phyloP scores from a whole-genome alignment of 2,888 invertebrate genomes.

The Tanaodytes sp. region DNA sequence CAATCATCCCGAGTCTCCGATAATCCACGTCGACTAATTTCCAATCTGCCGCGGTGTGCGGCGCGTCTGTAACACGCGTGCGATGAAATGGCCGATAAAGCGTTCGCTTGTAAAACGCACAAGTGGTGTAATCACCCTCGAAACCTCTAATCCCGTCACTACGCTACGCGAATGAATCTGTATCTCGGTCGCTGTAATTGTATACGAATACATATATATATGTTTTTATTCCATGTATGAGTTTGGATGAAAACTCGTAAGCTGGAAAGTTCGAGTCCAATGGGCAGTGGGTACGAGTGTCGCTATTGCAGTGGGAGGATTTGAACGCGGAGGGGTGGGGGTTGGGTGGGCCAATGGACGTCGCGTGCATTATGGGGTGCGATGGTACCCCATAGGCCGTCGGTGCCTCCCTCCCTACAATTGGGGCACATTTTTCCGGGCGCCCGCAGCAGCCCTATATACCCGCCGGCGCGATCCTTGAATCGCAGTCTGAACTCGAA shows the following conservation, averaged over 20 bases:
- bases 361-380: conserved; percentile 67
- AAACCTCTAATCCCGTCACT: conserved; percentile 72
- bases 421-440: conserved; percentile 60
- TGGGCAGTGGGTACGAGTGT: conserved; percentile 65
- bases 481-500: conserved; percentile 69
- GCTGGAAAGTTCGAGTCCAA: neutral
- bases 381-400: conserved; percentile 64
- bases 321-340: conserved; percentile 37
- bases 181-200: conserved; percentile 52
- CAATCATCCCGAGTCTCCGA: conserved; percentile 24
- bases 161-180: conserved; percentile 66
- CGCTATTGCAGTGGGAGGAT: conserved; percentile 47
- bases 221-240: too few species aligned
- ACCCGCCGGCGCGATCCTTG: conserved; percentile 65
- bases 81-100: conserved; percentile 42
- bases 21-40: conserved; percentile 38
- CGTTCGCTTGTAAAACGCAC: conserved; percentile 54
- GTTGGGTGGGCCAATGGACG: conserved; percentile 55
- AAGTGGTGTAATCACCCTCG: conserved; percentile 67
- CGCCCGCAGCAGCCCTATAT: too few species aligned
- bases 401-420: conserved; percentile 23
- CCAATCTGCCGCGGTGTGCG: conserved; percentile 31
- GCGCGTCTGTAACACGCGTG: too few species aligned
- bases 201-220: neutral
- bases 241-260: too few species aligned